These are phyloP conservation scores for Zaprionus camerounensis DNA, from an alignment of 1,140 invertebrate species.

Conservation along the genomic window DNA sequence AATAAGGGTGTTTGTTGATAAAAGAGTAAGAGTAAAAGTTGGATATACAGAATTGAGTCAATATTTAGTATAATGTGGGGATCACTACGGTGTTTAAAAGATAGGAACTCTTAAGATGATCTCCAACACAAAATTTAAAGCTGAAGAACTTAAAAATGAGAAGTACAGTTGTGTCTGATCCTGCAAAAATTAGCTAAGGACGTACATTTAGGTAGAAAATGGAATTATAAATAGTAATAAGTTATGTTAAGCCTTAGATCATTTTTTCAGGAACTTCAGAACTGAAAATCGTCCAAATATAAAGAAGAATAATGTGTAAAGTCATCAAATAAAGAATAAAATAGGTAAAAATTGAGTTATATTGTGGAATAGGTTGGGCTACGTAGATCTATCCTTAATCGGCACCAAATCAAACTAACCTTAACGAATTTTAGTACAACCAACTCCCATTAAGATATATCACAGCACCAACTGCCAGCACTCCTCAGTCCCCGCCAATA, in stretches of 20 bases:
- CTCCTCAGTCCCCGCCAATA: background rate
- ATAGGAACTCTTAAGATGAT: background rate
- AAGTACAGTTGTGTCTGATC: background rate
- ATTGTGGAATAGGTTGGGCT: background rate
- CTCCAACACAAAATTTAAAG: background rate
- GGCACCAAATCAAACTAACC: background rate
- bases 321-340: too few relatives aligned
- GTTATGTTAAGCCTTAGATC: too few relatives aligned
- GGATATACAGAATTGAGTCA: background rate
- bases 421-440: background rate
- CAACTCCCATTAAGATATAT: background rate
- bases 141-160: background rate
- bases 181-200: too few relatives aligned
- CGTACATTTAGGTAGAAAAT: too few relatives aligned
- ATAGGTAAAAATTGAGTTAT: background rate
- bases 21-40: background rate
- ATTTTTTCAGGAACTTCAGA: too few relatives aligned
- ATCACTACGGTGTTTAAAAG: background rate
- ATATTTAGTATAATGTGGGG: background rate
- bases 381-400: background rate
- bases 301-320: too few relatives aligned
- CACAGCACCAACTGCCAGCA: background rate
- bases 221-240: too few relatives aligned
- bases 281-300: too few relatives aligned
- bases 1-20: background rate